These are phyloP conservation scores for Polydrusus tereticollis DNA, from an alignment of 2,888 invertebrate species.

Conservation along the genomic window DNA sequence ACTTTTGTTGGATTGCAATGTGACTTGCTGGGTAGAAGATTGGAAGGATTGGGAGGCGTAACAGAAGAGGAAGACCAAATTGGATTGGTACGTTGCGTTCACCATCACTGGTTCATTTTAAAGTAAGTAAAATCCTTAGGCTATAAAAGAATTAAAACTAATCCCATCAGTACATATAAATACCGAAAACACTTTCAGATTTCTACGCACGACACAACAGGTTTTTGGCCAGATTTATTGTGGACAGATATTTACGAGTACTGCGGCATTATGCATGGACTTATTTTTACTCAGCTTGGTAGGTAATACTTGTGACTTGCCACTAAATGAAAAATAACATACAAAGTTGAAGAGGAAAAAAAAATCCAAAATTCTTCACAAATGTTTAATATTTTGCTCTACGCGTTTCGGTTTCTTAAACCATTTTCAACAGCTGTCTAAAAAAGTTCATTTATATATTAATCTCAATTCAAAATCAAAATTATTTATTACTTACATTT, in stretches of 20 bases:
- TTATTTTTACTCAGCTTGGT: constrained; percentile 52
- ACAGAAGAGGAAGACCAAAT: neutral
- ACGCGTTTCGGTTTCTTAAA: too few relatives aligned
- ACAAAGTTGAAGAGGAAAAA: too few relatives aligned
- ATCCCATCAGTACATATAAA: too few relatives aligned
- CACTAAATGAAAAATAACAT: too few relatives aligned
- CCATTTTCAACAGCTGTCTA: too few relatives aligned
- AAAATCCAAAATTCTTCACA: too few relatives aligned
- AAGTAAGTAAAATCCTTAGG: constrained; percentile 38
- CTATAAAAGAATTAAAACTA: too few relatives aligned
- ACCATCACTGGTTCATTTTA: constrained; percentile 48
- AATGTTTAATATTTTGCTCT: too few relatives aligned
- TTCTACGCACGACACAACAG: constrained; percentile 40
- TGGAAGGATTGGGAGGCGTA: constrained; percentile 22
- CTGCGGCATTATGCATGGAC: constrained; percentile 49
- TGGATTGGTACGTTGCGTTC: constrained; percentile 34
- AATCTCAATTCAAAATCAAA: too few relatives aligned
- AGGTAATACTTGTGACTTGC: constrained; percentile 13
- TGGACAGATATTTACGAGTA: constrained; percentile 48
- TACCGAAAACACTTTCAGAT: constrained; percentile 49
- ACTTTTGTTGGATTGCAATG: constrained; percentile 51
- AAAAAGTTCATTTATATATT: too few relatives aligned
- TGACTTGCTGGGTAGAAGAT: constrained; percentile 46
- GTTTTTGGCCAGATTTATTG: constrained; percentile 50
- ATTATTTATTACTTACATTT: too few relatives aligned